Conservation (phyloP, 2,113 vertebrate genomes). For the Actenoides lindsayi region DNA sequence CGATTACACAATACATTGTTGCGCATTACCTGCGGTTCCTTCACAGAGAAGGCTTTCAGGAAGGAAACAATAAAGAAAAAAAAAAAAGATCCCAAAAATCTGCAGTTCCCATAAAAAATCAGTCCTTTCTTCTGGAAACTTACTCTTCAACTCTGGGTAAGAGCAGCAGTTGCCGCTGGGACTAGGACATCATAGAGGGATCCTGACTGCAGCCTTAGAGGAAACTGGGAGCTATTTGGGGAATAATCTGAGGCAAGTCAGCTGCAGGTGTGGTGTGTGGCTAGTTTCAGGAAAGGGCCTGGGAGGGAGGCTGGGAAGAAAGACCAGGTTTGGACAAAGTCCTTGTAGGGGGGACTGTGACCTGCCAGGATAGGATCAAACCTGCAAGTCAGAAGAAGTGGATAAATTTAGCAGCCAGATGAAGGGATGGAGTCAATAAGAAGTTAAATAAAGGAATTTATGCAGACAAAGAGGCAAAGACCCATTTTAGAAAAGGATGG, state of each 20-base stretch:
- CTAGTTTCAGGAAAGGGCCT: not conserved
- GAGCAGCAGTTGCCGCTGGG: not conserved
- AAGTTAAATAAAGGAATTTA: not conserved
- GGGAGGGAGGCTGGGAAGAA: not conserved
- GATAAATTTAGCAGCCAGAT: not conserved
- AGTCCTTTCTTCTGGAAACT: not conserved
- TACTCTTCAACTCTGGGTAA: not conserved
- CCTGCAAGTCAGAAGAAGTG: not conserved
- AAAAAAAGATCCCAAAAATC: not conserved
- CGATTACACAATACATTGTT: not conserved
- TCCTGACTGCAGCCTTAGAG: not conserved
- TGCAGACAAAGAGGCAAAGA: not conserved
- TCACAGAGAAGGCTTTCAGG: not conserved
- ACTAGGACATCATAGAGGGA: not conserved
- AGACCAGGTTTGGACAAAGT: not conserved
- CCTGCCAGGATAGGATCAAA: not conserved
- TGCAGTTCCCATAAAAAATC: not conserved
- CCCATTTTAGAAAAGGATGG: not conserved
- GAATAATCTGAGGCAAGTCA: not conserved
- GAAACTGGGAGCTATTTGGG: not conserved
- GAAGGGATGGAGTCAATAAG: not conserved
- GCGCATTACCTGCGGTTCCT: not conserved
- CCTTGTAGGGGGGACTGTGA: fast-evolving
- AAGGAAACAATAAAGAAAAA: not conserved
- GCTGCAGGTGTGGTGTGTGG: not conserved